Base-by-base conservation (phyloP, 2,113 vertebrate genomes). In the Clarias gariepinus region DNA sequence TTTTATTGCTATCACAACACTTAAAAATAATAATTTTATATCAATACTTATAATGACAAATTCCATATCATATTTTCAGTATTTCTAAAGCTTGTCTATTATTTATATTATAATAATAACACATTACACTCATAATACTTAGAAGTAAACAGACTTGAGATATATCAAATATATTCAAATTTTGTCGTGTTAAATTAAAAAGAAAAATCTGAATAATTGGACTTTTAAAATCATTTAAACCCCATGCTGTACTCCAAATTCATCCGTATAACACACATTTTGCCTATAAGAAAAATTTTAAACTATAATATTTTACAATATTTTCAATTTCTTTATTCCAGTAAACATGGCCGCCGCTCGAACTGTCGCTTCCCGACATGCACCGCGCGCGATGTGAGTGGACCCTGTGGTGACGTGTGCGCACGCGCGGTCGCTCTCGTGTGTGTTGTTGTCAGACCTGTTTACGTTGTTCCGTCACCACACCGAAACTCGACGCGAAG, bases 401-500 rank as follows among this genome's bases (percentile, higher is more conserved):
- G 68, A 74, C 30, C 57, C 30, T 10, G 68, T 12, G 41, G 63
- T 87, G 87, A 86, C 76, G 84, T 61, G 83, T 52, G 57, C 55
- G 30, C 55, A 55, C 55, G 21, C 28, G 9, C 30, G 41, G 74
- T 63, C 84, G 10, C 47, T 47, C 47, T 47, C 47, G 47, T 47
- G 47, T 84, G 87, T 77, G 81, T 47, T 66, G 52, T 84, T 90
- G 89, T 81, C 89, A 89, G 89, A 60, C 90, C 89, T 85, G 23
- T 91, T 90, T 89, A 91, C 92, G 87, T 93, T 92, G 89, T 89
- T 92, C 91, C 85, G 88, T 90, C 90, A 88, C 89, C 90, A 88
- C 89, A 88, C 89, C 16, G 91, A 93, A 93, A 94, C 92, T 90
- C 89, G 85, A 90, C 91, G 90, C 36, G 12, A 60, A 58, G 87